phyloP scores from a whole-genome alignment of 2,113 vertebrate genomes.

The Pachyramphus minor region DNA sequence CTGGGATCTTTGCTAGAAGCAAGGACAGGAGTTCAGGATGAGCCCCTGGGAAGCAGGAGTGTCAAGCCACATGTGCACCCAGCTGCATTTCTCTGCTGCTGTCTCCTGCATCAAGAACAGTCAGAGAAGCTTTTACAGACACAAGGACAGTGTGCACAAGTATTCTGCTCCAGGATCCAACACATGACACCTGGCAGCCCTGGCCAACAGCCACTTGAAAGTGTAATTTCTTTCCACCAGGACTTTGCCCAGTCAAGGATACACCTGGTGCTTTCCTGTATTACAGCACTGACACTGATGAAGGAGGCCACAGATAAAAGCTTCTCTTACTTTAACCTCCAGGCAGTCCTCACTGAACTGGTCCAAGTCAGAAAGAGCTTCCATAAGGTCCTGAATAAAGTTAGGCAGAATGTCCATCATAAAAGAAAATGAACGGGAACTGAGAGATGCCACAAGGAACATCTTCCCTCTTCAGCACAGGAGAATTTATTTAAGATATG shows the following conservation, averaged over 20 bases:
- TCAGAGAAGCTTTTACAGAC: neutral
- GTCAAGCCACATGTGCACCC: neutral
- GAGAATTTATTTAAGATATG: neutral
- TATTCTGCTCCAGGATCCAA: neutral
- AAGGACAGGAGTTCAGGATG: neutral
- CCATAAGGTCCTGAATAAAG: neutral
- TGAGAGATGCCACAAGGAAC: neutral
- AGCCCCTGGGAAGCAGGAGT: neutral
- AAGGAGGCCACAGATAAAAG: neutral
- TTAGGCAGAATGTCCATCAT: neutral
- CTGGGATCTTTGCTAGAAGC: neutral
- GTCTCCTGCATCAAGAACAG: neutral
- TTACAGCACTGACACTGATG: neutral
- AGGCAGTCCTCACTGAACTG: neutral
- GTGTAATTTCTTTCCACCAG: neutral
- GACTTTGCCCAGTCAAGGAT: constrained; percentile 12
- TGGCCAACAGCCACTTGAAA: neutral
- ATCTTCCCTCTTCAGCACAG: neutral
- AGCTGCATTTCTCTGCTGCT: rapidly evolving
- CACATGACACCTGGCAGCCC: neutral
- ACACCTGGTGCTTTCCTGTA: neutral
- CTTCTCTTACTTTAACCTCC: neutral
- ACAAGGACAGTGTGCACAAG: neutral
- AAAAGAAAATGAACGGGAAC: neutral
- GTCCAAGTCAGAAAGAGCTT: neutral